Conservation (phyloP, 2,888 invertebrate species). For the Apamea epomidion region DNA sequence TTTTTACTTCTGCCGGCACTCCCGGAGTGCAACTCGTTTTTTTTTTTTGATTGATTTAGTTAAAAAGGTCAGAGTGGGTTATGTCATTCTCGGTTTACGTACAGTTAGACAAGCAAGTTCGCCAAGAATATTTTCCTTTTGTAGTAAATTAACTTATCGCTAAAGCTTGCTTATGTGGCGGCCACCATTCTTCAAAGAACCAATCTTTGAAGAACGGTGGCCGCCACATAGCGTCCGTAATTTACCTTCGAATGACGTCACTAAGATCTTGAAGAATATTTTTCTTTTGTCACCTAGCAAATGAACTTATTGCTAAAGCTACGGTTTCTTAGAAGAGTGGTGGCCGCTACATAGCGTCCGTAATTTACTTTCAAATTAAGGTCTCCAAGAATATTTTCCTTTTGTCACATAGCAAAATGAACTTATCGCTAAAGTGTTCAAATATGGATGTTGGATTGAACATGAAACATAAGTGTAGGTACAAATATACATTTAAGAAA, state of each 20-base stretch:
- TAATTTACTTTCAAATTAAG: neutral
- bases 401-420: too few relatives aligned
- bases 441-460: neutral
- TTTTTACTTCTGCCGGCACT: too few relatives aligned
- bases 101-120: neutral
- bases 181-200: too few relatives aligned
- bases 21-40: too few relatives aligned
- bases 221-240: too few relatives aligned
- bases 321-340: too few relatives aligned
- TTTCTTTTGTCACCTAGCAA: neutral
- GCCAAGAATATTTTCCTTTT: neutral
- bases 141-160: neutral
- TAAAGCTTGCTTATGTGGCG: too few relatives aligned
- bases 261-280: neutral
- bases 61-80: conserved; percentile 6
- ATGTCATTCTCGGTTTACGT: conserved; percentile 7
- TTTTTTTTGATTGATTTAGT: neutral
- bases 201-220: neutral
- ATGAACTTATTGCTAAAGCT: neutral
- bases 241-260: too few relatives aligned
- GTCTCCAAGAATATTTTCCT: neutral
- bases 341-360: neutral
- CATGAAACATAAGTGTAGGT: neutral
- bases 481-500: neutral
- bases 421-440: neutral